phyloP scores from a whole-genome alignment of 2,888 invertebrate genomes.

The Diaphora mendica region DNA sequence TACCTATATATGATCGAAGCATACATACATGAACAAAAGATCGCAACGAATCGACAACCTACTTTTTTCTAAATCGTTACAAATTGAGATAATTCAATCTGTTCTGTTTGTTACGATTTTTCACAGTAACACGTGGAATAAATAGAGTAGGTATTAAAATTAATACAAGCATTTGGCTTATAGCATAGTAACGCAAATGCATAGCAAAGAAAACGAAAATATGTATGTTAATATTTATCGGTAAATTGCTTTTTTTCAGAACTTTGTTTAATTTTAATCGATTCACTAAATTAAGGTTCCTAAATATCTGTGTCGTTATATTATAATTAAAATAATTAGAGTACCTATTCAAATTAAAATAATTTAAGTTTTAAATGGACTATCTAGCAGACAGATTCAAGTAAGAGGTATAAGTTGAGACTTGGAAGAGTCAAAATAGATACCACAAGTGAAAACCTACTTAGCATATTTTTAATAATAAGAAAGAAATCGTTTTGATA shows the following conservation, averaged over 20 bases:
- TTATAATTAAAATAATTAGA: neutral
- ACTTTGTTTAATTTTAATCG: neutral
- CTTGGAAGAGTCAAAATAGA: neutral
- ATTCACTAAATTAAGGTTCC: neutral
- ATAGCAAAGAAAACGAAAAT: neutral
- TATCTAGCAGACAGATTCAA: neutral
- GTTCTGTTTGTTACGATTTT: neutral
- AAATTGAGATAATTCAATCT: neutral
- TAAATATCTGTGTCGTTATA: neutral
- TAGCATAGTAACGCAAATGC: neutral
- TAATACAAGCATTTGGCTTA: neutral
- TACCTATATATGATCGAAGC: no score
- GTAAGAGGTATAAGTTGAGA: neutral
- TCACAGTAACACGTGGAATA: neutral
- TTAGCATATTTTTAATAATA: neutral
- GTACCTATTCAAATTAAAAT: no score
- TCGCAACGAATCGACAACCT: no score
- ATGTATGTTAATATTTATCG: neutral
- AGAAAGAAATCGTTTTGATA: neutral
- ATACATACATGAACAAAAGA: no score
- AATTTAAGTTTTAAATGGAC: neutral
- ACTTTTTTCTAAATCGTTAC: neutral
- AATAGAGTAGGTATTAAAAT: neutral
- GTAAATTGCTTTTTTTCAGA: no score
- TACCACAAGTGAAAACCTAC: neutral